These are phyloP conservation scores for Pheosia tremula DNA, from an alignment of 2,888 invertebrate genomes.

Conservation along the genomic window DNA sequence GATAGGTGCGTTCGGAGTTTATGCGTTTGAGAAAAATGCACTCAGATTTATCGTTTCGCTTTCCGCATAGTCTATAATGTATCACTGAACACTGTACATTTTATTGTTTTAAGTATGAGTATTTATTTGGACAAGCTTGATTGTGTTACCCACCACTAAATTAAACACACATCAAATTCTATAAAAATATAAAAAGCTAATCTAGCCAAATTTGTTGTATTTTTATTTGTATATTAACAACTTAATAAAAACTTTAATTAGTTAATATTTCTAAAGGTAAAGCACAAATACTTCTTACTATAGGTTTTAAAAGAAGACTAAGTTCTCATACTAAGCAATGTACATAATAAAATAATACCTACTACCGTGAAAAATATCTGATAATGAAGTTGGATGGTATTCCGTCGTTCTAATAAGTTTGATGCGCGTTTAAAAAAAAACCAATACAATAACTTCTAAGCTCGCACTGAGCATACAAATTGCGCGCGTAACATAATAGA, in stretches of 20 bases:
- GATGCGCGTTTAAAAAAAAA: conserved; percentile 30
- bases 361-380: too few relatives aligned
- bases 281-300: too few relatives aligned
- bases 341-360: too few relatives aligned
- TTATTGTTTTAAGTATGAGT: conserved; percentile 36
- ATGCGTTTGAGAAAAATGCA: conserved; percentile 82
- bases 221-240: too few relatives aligned
- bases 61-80: conserved; percentile 70
- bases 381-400: conserved; percentile 14
- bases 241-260: too few relatives aligned
- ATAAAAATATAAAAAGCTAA: too few relatives aligned
- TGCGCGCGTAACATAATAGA: conserved; percentile 54
- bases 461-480: conserved; percentile 49
- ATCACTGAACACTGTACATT: conserved; percentile 33
- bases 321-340: too few relatives aligned
- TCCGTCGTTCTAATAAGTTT: conserved; percentile 30
- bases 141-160: background rate
- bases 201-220: too few relatives aligned
- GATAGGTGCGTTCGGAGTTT: conserved; percentile 77
- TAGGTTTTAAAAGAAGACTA: too few relatives aligned
- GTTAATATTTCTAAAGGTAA: too few relatives aligned
- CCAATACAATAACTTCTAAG: conserved; percentile 53
- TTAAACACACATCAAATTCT: too few relatives aligned
- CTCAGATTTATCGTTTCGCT: conserved; percentile 73
- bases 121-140: conserved; percentile 8